phyloP scores from a whole-genome alignment of 2,797 vertebrate genomes.

The Spinus olivaceus region DNA sequence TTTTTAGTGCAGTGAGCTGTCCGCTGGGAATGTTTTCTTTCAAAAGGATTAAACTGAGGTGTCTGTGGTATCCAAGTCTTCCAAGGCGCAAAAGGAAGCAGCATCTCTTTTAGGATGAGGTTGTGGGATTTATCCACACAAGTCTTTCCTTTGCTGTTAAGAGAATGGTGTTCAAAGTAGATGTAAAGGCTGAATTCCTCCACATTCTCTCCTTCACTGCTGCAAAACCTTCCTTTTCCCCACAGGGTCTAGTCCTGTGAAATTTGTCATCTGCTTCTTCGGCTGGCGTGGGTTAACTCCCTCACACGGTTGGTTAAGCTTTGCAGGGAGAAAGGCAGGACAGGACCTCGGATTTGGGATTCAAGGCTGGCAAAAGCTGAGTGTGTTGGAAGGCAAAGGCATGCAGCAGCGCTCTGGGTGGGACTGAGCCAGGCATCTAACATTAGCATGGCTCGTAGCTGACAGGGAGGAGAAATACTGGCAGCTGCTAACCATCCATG shows the following conservation, averaged over 20 bases:
- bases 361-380: conserved; percentile 49
- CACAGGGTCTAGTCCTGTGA: not conserved
- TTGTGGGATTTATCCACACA: not conserved
- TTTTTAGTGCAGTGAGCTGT: not conserved
- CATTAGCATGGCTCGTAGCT: conserved; percentile 54
- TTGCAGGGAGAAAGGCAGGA: conserved; percentile 9
- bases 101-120: not conserved
- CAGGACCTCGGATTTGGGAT: not conserved
- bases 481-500: conserved; percentile 72
- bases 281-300: not conserved
- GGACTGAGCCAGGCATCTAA: conserved; percentile 66
- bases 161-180: not conserved
- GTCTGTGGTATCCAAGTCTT: not conserved
- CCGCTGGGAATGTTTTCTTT: not conserved
- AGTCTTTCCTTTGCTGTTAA: not conserved
- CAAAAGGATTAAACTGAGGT: not conserved
- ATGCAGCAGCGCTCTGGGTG: conserved; percentile 58
- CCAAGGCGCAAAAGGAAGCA: not conserved
- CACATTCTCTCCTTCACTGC: not conserved
- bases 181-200: not conserved
- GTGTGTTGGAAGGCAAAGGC: conserved; percentile 51
- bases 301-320: not conserved
- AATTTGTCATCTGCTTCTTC: conserved; percentile 33
- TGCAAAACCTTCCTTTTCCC: conserved; percentile 12
- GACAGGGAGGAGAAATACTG: conserved; percentile 70